These are phyloP conservation scores for Drosophila sordidula DNA, from an alignment of 2,888 invertebrate species.

Conservation along the genomic window DNA sequence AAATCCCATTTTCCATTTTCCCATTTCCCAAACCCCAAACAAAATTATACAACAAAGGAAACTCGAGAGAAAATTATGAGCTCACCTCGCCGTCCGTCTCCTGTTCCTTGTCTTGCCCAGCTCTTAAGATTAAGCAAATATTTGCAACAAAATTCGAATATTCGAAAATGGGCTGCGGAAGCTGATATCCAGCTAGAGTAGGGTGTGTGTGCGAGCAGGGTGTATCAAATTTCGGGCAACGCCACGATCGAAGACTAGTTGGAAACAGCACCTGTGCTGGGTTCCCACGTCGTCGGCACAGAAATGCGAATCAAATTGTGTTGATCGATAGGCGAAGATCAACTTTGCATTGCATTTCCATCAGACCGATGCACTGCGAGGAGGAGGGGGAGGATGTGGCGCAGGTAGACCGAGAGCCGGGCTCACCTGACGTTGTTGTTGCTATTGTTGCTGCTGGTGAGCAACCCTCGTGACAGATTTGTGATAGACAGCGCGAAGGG, in stretches of 20 bases:
- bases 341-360: constrained; percentile 43
- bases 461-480: constrained; percentile 57
- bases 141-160: constrained; percentile 60
- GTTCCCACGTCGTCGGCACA: constrained; percentile 62
- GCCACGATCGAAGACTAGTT: constrained; percentile 12
- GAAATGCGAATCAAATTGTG: constrained; percentile 75
- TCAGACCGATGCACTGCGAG: background rate
- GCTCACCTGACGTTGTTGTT: constrained; percentile 15
- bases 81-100: background rate
- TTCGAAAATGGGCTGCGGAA: constrained; percentile 5
- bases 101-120: background rate
- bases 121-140: constrained; percentile 57
- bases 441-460: too few species aligned
- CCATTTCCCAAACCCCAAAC: constrained; percentile 10
- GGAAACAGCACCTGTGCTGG: constrained; percentile 72
- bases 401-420: constrained; percentile 5
- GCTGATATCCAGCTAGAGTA: constrained; percentile 25
- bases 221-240: constrained; percentile 61
- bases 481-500: constrained; percentile 49
- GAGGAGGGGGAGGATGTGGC: constrained; percentile 17
- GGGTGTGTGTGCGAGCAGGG: constrained; percentile 4
- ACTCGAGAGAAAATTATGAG: constrained; percentile 48
- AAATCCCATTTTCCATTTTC: constrained; percentile 47
- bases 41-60: constrained; percentile 46
- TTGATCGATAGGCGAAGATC: constrained; percentile 64